Evolutionary conservation across 2,113 vertebrate species (phyloP), one percentile per base, ranked within the genome.

Genomic region (Psettodes erumei): DNA sequence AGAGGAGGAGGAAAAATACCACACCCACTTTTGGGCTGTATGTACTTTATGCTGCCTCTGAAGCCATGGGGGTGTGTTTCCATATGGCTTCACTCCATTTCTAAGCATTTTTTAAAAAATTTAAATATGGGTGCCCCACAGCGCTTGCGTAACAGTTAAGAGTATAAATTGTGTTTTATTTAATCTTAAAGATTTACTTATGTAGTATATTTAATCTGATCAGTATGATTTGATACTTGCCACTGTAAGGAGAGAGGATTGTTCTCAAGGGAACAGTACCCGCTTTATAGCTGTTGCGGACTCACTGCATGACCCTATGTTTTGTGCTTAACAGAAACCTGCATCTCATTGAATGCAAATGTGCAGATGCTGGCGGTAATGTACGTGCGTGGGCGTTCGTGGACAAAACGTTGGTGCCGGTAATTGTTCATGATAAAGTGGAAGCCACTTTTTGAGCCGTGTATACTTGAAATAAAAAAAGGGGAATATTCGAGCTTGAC

Each of bases 161-260:
- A 28, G 64, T 84, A 53, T 72, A 56, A 79, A 82, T 77, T 32
- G 43, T 56, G 9, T 55, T 81, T 84, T 77, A n/a, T 43, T 51
- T 79, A 54, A 77, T 68, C 35, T 58, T 55, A 62, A 71, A 77
- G 69, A 78, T 66, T 35, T 4, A 79, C 75, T 79, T 74, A 62
- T 42, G 25, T 65, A 37, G 64, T 72, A 27, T 78, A 86, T 82
- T 71, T 54, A 67, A 66, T 73, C 38, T 38, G 1, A 13, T 51
- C 43, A 33, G 80, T 58, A 56, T 83, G 70, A 77, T 75, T 47
- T 77, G 72, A 81, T 63, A 62, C 71, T 78, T 77, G 78, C n/a
- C 59, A 58, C 37, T 77, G 72, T 25, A 55, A 71, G 64, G 37
- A 73, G 37, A 69, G 42, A 28, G 23, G 32, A 33, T 42, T 60